These are phyloP conservation scores for Schizothorax lantsangensis DNA, from an alignment of 2,797 vertebrate species.

Conservation along the genomic window DNA sequence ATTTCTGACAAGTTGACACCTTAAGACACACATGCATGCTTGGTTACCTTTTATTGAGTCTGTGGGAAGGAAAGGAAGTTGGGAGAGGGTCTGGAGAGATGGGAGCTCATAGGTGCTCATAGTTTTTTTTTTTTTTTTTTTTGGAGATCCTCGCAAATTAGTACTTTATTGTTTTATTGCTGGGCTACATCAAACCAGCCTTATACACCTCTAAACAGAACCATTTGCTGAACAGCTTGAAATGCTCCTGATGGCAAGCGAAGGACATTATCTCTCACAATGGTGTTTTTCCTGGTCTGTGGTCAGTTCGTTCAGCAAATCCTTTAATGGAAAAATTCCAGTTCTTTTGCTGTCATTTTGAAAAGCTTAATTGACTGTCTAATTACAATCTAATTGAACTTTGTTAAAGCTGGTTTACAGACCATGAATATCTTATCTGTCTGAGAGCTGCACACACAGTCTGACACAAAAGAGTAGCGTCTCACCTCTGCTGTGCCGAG, in stretches of 20 bases:
- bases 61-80: too few species aligned
- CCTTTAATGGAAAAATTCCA: conserved; percentile 22
- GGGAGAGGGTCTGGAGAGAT: too few species aligned
- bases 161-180: background rate
- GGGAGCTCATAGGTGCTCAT: too few species aligned
- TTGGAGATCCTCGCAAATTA: too few species aligned
- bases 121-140: too few species aligned
- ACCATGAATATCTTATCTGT: conserved; percentile 59
- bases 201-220: background rate
- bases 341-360: conserved; percentile 48
- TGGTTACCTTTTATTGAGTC: too few species aligned
- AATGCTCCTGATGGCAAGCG: background rate
- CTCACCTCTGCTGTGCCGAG: conserved; percentile 54
- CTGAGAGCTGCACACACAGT: conserved; percentile 23
- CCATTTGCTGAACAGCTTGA: background rate
- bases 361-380: conserved; percentile 52
- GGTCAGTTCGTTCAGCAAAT: conserved; percentile 29
- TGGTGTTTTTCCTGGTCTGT: conserved; percentile 14
- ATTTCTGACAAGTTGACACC: too few species aligned
- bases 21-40: too few species aligned
- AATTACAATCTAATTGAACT: conserved; percentile 57
- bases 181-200: background rate
- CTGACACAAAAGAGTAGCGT: conserved; percentile 49
- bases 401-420: conserved; percentile 56
- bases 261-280: background rate